A percentile compares a stretch with the other conserved stretches of the same genome.
Evolutionary conservation across 1,140 invertebrate species (phyloP).

Genomic region (Mycetomoellerius zeteki): DNA sequence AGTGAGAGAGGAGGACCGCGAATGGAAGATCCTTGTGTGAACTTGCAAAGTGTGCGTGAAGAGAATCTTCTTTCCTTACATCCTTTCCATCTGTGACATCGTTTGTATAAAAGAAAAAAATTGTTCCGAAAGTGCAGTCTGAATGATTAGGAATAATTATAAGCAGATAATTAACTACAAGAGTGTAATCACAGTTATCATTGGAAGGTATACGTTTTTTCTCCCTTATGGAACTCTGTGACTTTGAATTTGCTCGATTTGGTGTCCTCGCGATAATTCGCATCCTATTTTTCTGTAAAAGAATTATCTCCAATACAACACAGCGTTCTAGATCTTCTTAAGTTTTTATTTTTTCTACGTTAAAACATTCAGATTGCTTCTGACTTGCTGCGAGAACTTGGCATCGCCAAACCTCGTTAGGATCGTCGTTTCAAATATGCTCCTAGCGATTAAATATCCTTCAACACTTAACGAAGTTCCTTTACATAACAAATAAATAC

Average conservation of each 20-base stretch:
- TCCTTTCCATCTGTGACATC: constrained; percentile 65
- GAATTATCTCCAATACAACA: constrained; percentile 2
- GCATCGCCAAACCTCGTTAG: constrained; percentile 11
- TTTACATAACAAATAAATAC: constrained; percentile 46
- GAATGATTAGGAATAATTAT: constrained; percentile 76
- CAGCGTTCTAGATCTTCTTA: constrained; percentile 7
- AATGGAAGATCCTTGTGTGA: constrained; percentile 58
- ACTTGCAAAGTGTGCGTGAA: constrained; percentile 48
- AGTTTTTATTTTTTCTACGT: constrained; percentile 3
- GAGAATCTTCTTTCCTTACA: constrained; percentile 50
- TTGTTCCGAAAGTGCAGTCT: constrained; percentile 79
- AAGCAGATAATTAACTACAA: constrained; percentile 69
- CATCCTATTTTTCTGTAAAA: constrained; percentile 24
- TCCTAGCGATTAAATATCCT: constrained; percentile 39
- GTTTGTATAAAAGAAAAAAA: constrained; percentile 76
- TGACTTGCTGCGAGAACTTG: constrained; percentile 19
- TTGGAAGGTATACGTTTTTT: constrained; percentile 73
- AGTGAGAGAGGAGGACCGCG: neutral
- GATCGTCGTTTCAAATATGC: constrained; percentile 34
- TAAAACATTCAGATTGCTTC: constrained; percentile 43
- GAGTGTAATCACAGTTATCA: constrained; percentile 76
- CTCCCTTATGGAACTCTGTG: constrained; percentile 21
- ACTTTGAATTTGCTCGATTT: constrained; percentile 31
- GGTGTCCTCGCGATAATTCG: constrained; percentile 30
- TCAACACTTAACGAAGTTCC: constrained; percentile 52